These are phyloP conservation scores for Toxonevra muliebris DNA, from an alignment of 2,888 invertebrate genomes.

Conservation along the genomic window DNA sequence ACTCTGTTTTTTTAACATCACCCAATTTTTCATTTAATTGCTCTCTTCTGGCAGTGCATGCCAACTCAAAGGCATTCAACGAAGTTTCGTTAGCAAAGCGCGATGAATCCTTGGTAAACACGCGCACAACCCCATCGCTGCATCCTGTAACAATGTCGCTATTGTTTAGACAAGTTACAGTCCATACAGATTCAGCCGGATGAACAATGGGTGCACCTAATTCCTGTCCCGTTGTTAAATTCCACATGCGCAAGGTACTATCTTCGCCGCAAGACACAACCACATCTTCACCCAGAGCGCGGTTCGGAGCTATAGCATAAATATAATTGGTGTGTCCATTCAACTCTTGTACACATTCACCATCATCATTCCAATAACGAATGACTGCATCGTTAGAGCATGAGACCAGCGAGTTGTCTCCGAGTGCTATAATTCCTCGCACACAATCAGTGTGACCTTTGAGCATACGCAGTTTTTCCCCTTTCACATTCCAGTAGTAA, in stretches of 20 bases:
- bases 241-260: conserved; percentile 84
- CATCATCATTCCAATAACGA: conserved; percentile 82
- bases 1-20: conserved; percentile 86
- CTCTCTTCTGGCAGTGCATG: conserved; percentile 73
- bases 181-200: conserved; percentile 92
- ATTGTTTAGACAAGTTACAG: conserved; percentile 80
- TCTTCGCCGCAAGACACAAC: conserved; percentile 92
- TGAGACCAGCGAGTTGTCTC: conserved; percentile 81
- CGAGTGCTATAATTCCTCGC: conserved; percentile 75
- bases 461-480: conserved; percentile 72
- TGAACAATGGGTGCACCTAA: conserved; percentile 62
- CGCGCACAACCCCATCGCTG: conserved; percentile 87
- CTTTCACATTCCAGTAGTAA: conserved; percentile 80
- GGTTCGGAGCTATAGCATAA: conserved; percentile 74
- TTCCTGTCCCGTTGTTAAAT: conserved; percentile 53
- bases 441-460: conserved; percentile 94
- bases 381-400: conserved; percentile 93
- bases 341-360: conserved; percentile 79
- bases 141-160: conserved; percentile 90
- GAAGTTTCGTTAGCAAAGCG: conserved; percentile 75
- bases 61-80: conserved; percentile 75
- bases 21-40: conserved; percentile 78
- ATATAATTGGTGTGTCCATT: conserved; percentile 90
- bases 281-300: conserved; percentile 67
- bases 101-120: conserved; percentile 80